Evolutionary conservation across 2,797 vertebrate species (phyloP).

Genomic region (Gouania willdenowi): DNA sequence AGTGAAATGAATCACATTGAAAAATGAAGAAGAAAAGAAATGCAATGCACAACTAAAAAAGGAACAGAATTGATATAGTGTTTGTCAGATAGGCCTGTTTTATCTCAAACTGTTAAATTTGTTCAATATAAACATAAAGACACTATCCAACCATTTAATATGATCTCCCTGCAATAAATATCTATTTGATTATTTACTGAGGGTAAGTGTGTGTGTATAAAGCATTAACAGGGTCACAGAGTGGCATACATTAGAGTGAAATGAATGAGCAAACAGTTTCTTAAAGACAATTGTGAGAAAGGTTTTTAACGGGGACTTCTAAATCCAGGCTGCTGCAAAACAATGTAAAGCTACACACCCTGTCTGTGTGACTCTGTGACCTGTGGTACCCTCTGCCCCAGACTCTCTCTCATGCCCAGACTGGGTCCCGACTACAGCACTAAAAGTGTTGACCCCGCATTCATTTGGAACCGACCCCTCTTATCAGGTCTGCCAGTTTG

Average conservation of each 20-base stretch:
- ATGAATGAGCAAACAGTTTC: constrained; percentile 41
- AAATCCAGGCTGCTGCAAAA: constrained; percentile 39
- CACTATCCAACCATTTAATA: no score
- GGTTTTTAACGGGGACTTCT: constrained; percentile 40
- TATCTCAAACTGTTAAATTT: no score
- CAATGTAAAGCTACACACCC: constrained; percentile 69
- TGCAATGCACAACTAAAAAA: no score
- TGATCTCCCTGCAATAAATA: no score
- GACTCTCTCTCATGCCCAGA: constrained; percentile 30
- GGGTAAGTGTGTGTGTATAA: no score
- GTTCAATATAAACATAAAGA: no score
- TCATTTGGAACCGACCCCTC: constrained; percentile 68
- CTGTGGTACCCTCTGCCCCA: constrained; percentile 37
- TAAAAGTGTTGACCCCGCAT: constrained; percentile 66
- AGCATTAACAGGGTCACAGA: no score
- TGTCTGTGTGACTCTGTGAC: constrained; percentile 68
- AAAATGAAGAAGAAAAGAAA: no score
- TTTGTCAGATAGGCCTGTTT: no score
- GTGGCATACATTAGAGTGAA: constrained; percentile 6
- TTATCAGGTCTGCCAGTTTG: constrained; percentile 69
- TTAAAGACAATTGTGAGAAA: constrained; percentile 72
- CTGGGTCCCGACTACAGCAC: constrained; percentile 40
- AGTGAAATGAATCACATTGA: no score
- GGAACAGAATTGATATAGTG: no score
- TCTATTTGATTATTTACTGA: no score